These are phyloP conservation scores for Dynastes hyllus DNA, from an alignment of 2,888 invertebrate genomes.

Conservation along the genomic window DNA sequence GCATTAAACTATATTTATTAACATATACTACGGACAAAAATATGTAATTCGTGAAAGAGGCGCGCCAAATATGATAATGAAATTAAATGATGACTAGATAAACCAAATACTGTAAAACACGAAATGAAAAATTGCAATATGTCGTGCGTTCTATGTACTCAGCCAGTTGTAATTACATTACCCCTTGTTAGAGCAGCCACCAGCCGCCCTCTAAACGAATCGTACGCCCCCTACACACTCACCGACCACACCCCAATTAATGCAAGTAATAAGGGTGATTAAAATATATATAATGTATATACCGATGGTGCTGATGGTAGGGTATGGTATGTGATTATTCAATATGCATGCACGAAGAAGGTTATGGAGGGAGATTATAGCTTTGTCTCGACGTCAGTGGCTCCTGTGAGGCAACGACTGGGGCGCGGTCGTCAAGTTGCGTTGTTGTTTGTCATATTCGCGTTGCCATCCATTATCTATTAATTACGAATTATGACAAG, in stretches of 20 bases:
- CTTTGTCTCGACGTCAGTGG: conserved; percentile 3
- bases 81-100: too few species aligned
- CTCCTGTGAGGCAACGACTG: not conserved
- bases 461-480: conserved; percentile 20
- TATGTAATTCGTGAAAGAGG: conserved; percentile 1
- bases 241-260: conserved; percentile 65
- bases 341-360: conserved; percentile 4
- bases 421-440: conserved; percentile 6
- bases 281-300: conserved; percentile 65
- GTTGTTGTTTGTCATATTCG: conserved; percentile 29
- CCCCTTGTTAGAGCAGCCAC: too few species aligned
- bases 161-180: conserved; percentile 22
- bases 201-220: too few species aligned
- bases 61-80: not conserved
- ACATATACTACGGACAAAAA: not conserved
- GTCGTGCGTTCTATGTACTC: not conserved
- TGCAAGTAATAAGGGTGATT: conserved; percentile 66
- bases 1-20: not conserved
- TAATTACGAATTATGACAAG: conserved; percentile 15
- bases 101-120: too few species aligned
- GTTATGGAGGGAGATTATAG: not conserved
- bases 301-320: not conserved
- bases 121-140: conserved; percentile 35
- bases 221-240: too few species aligned
- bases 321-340: conserved; percentile 59